Evolutionary conservation across 2,113 vertebrate species (phyloP).

Genomic region (Cinclus cinclus): DNA sequence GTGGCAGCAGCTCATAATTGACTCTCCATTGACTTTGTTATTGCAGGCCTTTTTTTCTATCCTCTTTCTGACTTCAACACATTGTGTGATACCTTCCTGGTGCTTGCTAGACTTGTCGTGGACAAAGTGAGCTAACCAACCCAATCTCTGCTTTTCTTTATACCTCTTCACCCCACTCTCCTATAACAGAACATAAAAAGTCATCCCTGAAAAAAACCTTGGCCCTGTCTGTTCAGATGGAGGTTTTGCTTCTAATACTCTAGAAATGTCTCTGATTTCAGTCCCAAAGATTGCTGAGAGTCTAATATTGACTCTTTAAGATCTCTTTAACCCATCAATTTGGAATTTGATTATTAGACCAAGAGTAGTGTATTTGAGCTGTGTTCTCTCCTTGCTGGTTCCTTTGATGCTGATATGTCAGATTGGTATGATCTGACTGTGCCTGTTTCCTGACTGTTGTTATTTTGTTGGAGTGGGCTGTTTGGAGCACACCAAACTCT

Average conservation of each 20-base stretch:
- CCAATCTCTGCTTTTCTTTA: neutral
- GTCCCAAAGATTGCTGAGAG: neutral
- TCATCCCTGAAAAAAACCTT: neutral
- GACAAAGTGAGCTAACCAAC: neutral
- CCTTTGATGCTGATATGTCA: neutral
- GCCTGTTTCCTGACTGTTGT: neutral
- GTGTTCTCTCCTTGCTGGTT: accelerated
- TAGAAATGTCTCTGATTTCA: neutral
- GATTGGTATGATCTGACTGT: neutral
- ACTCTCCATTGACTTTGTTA: neutral
- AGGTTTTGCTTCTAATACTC: neutral
- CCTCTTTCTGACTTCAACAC: neutral
- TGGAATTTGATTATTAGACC: neutral
- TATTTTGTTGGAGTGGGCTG: neutral
- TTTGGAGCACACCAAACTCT: neutral
- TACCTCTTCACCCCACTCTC: neutral
- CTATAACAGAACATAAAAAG: neutral
- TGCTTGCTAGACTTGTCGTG: neutral
- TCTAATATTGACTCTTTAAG: neutral
- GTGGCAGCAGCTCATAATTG: neutral
- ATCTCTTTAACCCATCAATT: neutral
- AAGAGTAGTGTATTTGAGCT: neutral
- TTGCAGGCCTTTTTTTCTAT: neutral
- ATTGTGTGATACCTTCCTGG: neutral
- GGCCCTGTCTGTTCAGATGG: neutral